Percentiles rank a stretch among this genome's conserved stretches.
These are phyloP conservation scores for Microctenopoma stevenorrisi DNA, from an alignment of 2,797 vertebrate genomes.

Conservation along the genomic window DNA sequence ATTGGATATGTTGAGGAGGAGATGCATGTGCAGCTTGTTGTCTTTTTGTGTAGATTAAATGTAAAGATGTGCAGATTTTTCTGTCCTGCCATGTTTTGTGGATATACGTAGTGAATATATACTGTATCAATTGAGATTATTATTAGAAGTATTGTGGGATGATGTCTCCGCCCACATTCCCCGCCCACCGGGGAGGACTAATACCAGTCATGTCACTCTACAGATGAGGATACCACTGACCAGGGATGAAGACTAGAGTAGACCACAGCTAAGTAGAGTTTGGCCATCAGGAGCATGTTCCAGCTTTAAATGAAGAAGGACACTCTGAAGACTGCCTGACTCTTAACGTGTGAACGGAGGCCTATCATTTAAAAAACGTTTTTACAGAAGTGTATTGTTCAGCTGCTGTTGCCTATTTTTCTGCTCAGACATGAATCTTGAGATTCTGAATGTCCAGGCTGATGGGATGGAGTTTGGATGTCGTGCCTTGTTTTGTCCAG, in stretches of 20 bases:
- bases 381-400: background rate
- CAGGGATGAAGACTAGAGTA: slow-evolving; percentile 27
- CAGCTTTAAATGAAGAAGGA: slow-evolving; percentile 7
- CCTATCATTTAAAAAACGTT: background rate
- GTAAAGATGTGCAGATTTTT: background rate
- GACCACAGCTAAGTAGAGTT: background rate
- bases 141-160: slow-evolving; percentile 48
- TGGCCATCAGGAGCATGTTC: slow-evolving; percentile 18
- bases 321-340: background rate
- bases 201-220: slow-evolving; percentile 38
- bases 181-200: slow-evolving; percentile 47
- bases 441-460: slow-evolving; percentile 7
- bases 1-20: background rate
- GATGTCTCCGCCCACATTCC: slow-evolving; percentile 54
- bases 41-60: too few relatives aligned
- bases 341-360: background rate
- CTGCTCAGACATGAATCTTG: background rate
- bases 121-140: too few relatives aligned
- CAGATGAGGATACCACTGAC: slow-evolving; percentile 49
- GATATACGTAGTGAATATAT: too few relatives aligned
- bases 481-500: slow-evolving; percentile 25
- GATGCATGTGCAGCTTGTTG: background rate
- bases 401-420: background rate
- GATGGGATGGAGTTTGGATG: slow-evolving; percentile 13
- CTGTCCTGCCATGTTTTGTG: background rate